phyloP scores from a whole-genome alignment of 2,888 invertebrate genomes.

The Ashinkailepas kermadecensis region DNA sequence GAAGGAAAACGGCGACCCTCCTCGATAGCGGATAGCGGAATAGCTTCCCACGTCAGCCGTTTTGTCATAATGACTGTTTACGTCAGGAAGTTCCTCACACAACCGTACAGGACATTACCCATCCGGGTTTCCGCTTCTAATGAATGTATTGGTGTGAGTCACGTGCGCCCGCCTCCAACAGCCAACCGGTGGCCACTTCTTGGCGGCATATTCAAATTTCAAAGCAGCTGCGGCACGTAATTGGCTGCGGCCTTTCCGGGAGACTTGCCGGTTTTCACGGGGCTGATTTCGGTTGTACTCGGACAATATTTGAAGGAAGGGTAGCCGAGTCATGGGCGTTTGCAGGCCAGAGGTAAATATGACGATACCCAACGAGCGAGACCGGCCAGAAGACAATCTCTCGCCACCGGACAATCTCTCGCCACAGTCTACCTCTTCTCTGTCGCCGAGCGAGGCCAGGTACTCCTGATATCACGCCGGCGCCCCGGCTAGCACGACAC shows the following conservation, averaged over 20 bases:
- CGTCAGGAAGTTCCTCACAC: slow-evolving; percentile 5
- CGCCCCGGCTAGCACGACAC: too few species aligned
- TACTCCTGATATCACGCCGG: background rate
- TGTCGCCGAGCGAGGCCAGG: background rate
- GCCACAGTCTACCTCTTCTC: background rate
- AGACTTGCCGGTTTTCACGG: slow-evolving; percentile 9
- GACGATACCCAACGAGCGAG: too few species aligned
- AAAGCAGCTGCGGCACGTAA: background rate
- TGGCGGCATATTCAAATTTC: slow-evolving; percentile 16
- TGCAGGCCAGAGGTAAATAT: too few species aligned
- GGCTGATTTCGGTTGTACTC: slow-evolving; percentile 13
- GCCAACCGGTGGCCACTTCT: background rate
- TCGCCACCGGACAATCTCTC: too few species aligned
- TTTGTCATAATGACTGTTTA: slow-evolving; percentile 14
- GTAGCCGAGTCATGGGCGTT: background rate
- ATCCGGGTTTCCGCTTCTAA: background rate
- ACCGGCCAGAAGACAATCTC: too few species aligned
- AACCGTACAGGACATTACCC: background rate
- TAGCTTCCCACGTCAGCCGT: background rate
- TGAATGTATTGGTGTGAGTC: background rate
- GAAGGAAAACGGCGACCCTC: background rate
- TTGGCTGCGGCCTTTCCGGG: background rate
- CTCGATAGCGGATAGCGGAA: background rate
- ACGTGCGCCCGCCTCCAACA: background rate
- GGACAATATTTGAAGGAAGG: slow-evolving; percentile 12